phyloP scores from a whole-genome alignment of 2,113 vertebrate genomes.

The Tyrannus savana region DNA sequence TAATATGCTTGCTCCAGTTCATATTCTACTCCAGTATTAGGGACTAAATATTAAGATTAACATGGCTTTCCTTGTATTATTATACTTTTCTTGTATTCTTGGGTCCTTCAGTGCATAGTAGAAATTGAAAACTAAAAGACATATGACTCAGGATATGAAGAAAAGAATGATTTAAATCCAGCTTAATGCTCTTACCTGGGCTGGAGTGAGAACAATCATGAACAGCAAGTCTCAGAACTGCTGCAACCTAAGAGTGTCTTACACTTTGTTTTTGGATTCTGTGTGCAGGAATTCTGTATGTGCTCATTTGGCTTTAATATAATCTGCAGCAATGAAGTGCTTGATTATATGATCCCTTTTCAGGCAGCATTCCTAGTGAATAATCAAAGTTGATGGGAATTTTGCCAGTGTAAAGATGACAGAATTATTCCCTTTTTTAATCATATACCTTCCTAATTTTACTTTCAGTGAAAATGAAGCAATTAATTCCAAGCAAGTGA shows the following conservation, averaged over 20 bases:
- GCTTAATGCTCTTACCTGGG: neutral
- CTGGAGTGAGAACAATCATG: neutral
- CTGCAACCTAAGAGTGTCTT: neutral
- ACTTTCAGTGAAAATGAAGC: neutral
- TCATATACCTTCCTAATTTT: neutral
- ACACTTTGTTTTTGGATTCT: neutral
- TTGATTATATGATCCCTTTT: conserved; percentile 35
- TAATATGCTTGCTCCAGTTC: neutral
- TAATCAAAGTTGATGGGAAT: conserved; percentile 26
- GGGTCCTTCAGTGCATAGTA: neutral
- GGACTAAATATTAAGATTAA: neutral
- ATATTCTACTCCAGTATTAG: neutral
- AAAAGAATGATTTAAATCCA: neutral
- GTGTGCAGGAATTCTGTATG: neutral
- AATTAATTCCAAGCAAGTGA: neutral
- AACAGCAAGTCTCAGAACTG: neutral
- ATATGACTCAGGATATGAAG: neutral
- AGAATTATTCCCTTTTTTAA: neutral
- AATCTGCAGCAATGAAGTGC: neutral
- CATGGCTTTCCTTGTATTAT: neutral
- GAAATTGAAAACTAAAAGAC: neutral
- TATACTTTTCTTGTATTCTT: neutral
- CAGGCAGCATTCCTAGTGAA: neutral
- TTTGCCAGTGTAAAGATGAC: conserved; percentile 14
- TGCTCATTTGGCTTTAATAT: conserved; percentile 9